A percentile compares a stretch with the other conserved stretches of the same genome.
phyloP scores from a whole-genome alignment of 2,797 vertebrate species.

The Characodon lateralis region DNA sequence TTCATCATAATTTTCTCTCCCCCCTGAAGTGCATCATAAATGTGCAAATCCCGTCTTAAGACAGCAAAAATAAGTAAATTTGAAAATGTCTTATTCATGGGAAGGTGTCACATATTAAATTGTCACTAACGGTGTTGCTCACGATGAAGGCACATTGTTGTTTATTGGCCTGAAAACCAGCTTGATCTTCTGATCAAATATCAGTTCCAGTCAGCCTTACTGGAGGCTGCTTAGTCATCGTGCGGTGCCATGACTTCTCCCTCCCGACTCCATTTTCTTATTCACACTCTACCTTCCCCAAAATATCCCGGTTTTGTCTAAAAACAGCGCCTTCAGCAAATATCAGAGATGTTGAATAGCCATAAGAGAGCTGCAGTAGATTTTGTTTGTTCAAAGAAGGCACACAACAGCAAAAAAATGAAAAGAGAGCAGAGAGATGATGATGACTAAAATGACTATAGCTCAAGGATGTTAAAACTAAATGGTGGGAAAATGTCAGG shows the following conservation, averaged over 20 bases:
- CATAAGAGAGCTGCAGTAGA: slow-evolving; percentile 42
- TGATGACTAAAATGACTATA: slow-evolving; percentile 42
- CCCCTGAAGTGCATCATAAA: slow-evolving; percentile 26
- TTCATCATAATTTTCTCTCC: slow-evolving; percentile 32
- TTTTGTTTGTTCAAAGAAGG: slow-evolving; percentile 47
- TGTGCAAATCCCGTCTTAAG: slow-evolving; percentile 27
- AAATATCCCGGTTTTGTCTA: slow-evolving; percentile 67
- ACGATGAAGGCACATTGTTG: slow-evolving; percentile 26
- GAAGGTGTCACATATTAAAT: slow-evolving; percentile 35
- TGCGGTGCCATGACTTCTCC: slow-evolving; percentile 56
- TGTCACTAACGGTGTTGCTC: slow-evolving; percentile 24
- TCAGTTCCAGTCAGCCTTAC: slow-evolving; percentile 49
- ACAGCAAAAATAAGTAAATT: slow-evolving; percentile 24
- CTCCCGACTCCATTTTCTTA: slow-evolving; percentile 69
- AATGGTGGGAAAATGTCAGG: slow-evolving; percentile 69
- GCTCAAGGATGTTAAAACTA: slow-evolving; percentile 66
- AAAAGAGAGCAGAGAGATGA: slow-evolving; percentile 11
- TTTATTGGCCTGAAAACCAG: slow-evolving; percentile 53
- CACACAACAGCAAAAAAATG: slow-evolving; percentile 13
- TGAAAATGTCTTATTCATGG: slow-evolving; percentile 24
- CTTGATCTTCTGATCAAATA: slow-evolving; percentile 63
- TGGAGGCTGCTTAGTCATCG: slow-evolving; percentile 66
- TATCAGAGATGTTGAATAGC: slow-evolving; percentile 62
- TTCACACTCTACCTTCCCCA: slow-evolving; percentile 53
- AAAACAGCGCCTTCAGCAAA: slow-evolving; percentile 53